Conservation (phyloP, 2,888 invertebrate species). For the Sphaeridia pumilis region DNA sequence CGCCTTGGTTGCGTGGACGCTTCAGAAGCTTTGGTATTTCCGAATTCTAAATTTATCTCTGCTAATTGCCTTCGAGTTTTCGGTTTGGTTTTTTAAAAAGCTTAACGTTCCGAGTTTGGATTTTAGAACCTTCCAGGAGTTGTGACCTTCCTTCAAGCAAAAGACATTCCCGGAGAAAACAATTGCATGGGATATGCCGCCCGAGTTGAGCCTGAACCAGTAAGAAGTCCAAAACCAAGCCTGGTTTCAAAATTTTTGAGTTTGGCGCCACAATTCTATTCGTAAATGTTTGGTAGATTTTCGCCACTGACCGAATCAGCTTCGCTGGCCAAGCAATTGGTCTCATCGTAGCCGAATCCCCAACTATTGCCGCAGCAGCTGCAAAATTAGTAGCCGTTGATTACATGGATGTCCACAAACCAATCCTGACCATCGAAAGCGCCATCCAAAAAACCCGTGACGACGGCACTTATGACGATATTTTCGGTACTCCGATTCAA, state of each 20-base stretch:
- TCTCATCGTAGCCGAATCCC: slow-evolving; percentile 39
- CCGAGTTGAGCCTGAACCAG: not conserved
- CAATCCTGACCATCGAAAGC: slow-evolving; percentile 25
- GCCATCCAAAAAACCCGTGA: slow-evolving; percentile 13
- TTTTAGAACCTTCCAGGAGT: slow-evolving; percentile 53
- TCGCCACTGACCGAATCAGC: slow-evolving; percentile 37
- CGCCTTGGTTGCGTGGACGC: slow-evolving; percentile 39
- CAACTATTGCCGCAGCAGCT: slow-evolving; percentile 36
- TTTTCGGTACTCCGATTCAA: too few relatives aligned
- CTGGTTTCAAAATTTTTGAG: too few relatives aligned
- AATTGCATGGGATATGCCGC: slow-evolving; percentile 39
- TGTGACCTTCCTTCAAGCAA: slow-evolving; percentile 51
- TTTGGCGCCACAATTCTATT: too few relatives aligned
- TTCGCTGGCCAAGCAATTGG: slow-evolving; percentile 40
- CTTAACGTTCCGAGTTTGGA: not conserved
- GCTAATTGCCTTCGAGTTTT: too few relatives aligned
- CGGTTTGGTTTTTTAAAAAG: too few relatives aligned
- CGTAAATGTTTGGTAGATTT: slow-evolving; percentile 34
- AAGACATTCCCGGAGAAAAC: slow-evolving; percentile 59
- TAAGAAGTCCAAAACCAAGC: not conserved
- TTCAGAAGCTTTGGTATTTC: slow-evolving; percentile 38
- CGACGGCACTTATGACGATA: slow-evolving; percentile 3
- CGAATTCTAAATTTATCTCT: too few relatives aligned
- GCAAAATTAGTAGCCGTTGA: slow-evolving; percentile 38
- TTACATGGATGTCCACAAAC: slow-evolving; percentile 30